Evolutionary conservation across 2,888 invertebrate species (phyloP).

Genomic region (Iselma pallidipennis): DNA sequence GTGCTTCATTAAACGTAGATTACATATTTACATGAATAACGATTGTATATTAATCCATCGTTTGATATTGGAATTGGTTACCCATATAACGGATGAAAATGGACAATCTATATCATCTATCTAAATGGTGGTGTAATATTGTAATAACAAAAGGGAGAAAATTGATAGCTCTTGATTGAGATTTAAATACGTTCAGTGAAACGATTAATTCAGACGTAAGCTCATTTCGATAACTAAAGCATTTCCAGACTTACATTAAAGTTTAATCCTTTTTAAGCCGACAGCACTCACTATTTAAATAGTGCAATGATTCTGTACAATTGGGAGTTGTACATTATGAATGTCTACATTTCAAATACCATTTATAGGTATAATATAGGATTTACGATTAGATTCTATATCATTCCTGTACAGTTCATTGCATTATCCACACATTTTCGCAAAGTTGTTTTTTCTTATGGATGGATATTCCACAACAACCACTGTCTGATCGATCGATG

Average conservation of each 20-base stretch:
- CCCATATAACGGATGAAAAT: not conserved
- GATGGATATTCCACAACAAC: not conserved
- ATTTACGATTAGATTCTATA: too few relatives aligned
- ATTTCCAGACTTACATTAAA: not conserved
- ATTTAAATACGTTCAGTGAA: not conserved
- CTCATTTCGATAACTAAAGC: not conserved
- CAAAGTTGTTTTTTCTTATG: not conserved
- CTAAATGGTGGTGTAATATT: not conserved
- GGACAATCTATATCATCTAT: not conserved
- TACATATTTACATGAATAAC: slow-evolving; percentile 5
- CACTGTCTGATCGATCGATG: not conserved
- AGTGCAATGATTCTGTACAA: not conserved
- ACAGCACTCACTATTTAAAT: not conserved
- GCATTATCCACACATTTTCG: too few relatives aligned
- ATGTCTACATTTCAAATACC: too few relatives aligned
- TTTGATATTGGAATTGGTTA: not conserved
- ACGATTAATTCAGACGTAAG: too few relatives aligned
- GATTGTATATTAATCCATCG: not conserved
- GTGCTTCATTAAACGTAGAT: slow-evolving; percentile 1
- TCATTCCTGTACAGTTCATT: too few relatives aligned
- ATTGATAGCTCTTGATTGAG: not conserved
- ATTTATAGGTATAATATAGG: too few relatives aligned
- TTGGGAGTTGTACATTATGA: too few relatives aligned
- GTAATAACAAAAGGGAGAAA: not conserved
- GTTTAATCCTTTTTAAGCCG: not conserved